Base-by-base conservation (phyloP, 64 coral and sea anemone species). In the Catalaphyllia jardinei region DNA sequence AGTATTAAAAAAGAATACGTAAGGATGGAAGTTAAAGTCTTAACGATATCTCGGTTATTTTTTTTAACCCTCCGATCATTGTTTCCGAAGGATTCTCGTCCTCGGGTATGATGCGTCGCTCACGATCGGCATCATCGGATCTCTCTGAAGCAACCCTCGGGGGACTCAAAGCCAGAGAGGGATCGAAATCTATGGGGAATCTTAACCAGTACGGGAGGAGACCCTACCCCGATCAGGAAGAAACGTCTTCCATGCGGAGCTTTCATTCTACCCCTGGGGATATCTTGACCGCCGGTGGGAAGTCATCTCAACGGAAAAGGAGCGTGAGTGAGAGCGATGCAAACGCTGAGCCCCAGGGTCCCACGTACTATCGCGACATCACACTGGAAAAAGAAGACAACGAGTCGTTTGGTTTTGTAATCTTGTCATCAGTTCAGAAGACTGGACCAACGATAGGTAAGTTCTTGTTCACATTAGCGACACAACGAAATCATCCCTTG, bases 351-450 rank as follows among this genome's bases (percentile, higher is more conserved):
- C 88, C 91, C 28, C 86, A 93, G 24, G 78, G 79, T 29, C 87
- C 89, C 29, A 80, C 81, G 29, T 85, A 73, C 42, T 93, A 93
- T 29, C 77, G 84, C 29, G 97, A 99, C 14, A 87, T 99, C 14
- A 93, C 88, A 9, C 78, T 99, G 38, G 73, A 95, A 60, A 78
- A 91, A 52, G 88, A 86, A 18, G 91, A 93, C 22, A 88, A 81
- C 51, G 97, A 99, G 73, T 91, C 91, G 1, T 99, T 99, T 89
- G 97, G 97, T 27, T 99, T 99, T 76, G 97, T 99, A 2, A 95
- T 99, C 33, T 80, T 95, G 13, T 95, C 93, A 1, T 95, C 97
- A 3, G 87, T 94, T 39, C 88, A 93, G 35, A 94, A 93, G 77
- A 99, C 78, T 72, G 97, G 97, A 55, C 95, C 97, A 8, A 99